Base-by-base conservation (phyloP, 2,797 vertebrate species). In the Austrolebias charrua region DNA sequence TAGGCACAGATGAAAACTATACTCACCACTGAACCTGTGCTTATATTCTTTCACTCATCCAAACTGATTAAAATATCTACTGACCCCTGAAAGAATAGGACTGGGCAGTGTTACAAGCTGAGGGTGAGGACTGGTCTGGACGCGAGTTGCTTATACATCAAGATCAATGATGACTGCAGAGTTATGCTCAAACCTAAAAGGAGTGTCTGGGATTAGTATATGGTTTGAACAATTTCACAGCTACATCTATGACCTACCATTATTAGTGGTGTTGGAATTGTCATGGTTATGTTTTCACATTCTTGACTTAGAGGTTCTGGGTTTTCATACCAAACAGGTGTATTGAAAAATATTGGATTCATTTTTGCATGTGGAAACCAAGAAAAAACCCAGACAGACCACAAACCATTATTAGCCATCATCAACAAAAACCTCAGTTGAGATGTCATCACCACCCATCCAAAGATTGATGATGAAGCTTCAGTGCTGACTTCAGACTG, bases 161-260 rank as follows among this genome's bases (percentile, higher is more conserved):
- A 55, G 53, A 55, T 6, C 6, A 8, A 42, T 55, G 53, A 38
- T 48, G 1, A 0, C 0, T 4, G 14, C 40, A 5, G 50, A 52
- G 12, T 51, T 58, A 58, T 4, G 28, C 48, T 3, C 62, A 61
- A 40, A 64, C 60, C 1, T 33, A 71, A 12, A 65, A 65, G 19
- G 56, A 67, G 14, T 35, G 38, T 33, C 33, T 61, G 0, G 47
- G 52, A 31, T 33, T 66, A 3, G 42, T 58, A 12, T 53, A 47
- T 43, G 60, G 1, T 53, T 63, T 14, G 19, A 58, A 2, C 58
- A 62, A 13, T 51, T 62, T 15, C 53, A 63, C 14, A 24, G 24
- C 3, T 47, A 58, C 31, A 29, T 70, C 0, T 63, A 58, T 31
- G 29, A 10, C 2, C 6, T 57, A 3, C 42, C 24, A 13, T 45